These are phyloP conservation scores for Lepidocolaptes lacrymiger DNA, from an alignment of 2,797 vertebrate genomes.

Conservation along the genomic window DNA sequence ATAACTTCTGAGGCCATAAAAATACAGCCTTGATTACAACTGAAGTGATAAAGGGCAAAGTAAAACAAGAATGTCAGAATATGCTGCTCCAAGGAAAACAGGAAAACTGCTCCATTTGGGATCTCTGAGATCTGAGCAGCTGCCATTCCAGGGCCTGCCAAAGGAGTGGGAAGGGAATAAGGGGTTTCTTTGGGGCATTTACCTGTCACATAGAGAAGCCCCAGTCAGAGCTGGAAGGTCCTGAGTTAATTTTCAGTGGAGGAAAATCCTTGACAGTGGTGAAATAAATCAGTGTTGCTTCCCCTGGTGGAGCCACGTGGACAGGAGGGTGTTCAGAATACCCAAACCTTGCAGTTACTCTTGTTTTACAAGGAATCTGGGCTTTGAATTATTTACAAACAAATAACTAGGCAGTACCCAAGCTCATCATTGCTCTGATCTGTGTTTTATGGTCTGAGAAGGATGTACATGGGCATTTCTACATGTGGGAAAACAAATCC, in stretches of 20 bases:
- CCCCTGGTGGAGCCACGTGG: fast-evolving
- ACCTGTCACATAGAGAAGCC: fast-evolving
- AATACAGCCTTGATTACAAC: neutral
- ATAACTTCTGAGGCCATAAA: neutral
- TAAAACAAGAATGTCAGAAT: neutral
- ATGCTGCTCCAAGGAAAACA: neutral
- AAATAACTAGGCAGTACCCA: neutral
- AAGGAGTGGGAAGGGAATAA: neutral
- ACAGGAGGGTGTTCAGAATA: neutral
- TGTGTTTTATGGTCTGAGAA: neutral
- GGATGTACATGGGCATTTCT: fast-evolving
- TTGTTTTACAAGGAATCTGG: neutral
- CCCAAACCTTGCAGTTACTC: neutral
- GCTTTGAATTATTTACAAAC: neutral
- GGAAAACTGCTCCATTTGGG: neutral
- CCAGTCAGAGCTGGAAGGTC: neutral
- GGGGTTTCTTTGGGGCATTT: neutral
- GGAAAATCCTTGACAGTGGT: neutral
- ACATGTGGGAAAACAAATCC: neutral
- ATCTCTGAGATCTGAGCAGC: neutral
- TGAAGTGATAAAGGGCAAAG: neutral
- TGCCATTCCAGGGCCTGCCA: neutral
- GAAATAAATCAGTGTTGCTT: neutral
- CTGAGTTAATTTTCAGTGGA: neutral
- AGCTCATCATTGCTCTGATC: neutral